Conservation (phyloP, 2,797 vertebrate species). For the Xyrichtys novacula region DNA sequence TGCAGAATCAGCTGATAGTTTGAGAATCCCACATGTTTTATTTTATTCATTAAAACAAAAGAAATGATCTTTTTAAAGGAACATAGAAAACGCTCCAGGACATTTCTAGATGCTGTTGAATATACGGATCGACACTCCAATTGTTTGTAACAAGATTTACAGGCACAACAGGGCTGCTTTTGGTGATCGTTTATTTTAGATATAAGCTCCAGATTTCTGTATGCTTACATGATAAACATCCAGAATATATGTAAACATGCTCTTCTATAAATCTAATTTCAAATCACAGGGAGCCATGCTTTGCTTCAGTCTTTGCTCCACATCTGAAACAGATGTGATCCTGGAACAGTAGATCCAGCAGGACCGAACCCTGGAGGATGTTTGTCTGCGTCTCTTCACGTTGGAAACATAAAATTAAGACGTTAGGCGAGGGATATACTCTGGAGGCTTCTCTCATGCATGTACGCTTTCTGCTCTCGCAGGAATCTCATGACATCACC, state of each 20-base stretch:
- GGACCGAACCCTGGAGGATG: constrained; percentile 44
- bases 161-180: constrained; percentile 3
- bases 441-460: constrained; percentile 43
- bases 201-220: constrained; percentile 39
- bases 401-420: constrained; percentile 63
- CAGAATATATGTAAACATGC: constrained; percentile 49
- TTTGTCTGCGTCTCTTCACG: constrained; percentile 52
- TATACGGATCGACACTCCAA: constrained; percentile 22
- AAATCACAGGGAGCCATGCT: constrained; percentile 51
- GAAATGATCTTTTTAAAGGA: no score
- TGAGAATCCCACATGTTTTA: no score
- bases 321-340: constrained; percentile 72
- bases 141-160: constrained; percentile 12
- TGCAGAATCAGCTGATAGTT: background rate
- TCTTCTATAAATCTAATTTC: constrained; percentile 52
- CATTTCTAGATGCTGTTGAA: constrained; percentile 11
- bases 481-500: constrained; percentile 66
- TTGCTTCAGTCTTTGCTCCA: constrained; percentile 51
- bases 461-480: constrained; percentile 42
- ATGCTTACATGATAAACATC: constrained; percentile 38
- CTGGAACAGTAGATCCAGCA: constrained; percentile 48
- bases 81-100: constrained; percentile 2
- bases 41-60: no score
- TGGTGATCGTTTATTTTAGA: constrained; percentile 35
- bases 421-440: constrained; percentile 44